Percentiles rank a stretch among this genome's conserved stretches.
Conservation (phyloP, 2,888 invertebrate genomes). For the Notocelia uddmanniana region DNA sequence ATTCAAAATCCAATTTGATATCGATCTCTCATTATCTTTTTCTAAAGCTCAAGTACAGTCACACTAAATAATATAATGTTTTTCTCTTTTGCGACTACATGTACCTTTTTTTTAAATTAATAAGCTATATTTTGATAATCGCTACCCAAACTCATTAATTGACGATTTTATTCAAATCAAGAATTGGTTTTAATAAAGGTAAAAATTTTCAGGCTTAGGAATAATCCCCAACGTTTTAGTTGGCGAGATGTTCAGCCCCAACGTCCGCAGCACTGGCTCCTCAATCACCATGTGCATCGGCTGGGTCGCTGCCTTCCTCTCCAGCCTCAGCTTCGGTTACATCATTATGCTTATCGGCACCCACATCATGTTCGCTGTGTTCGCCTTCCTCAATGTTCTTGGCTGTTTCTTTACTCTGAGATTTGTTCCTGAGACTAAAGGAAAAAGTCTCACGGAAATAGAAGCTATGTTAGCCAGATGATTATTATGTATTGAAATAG, state of each 20-base stretch:
- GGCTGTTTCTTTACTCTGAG: constrained; percentile 54
- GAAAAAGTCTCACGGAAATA: constrained; percentile 57
- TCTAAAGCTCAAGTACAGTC: too few species aligned
- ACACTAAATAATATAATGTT: too few species aligned
- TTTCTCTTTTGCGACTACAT: neutral
- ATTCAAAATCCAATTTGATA: too few species aligned
- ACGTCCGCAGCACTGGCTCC: constrained; percentile 27
- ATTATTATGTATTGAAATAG: too few species aligned
- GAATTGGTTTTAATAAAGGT: neutral
- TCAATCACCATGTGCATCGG: constrained; percentile 15
- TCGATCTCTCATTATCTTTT: too few species aligned
- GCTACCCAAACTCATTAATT: neutral
- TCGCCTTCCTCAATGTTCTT: constrained; percentile 49
- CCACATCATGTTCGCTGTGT: constrained; percentile 55
- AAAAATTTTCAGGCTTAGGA: constrained; percentile 17
- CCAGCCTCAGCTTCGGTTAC: constrained; percentile 47
- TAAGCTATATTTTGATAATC: too few species aligned
- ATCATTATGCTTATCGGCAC: constrained; percentile 52
- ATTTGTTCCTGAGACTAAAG: constrained; percentile 62
- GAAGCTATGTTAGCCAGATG: constrained; percentile 55
- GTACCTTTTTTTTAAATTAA: too few species aligned
- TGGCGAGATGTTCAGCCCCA: constrained; percentile 32
- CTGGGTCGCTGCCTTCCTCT: neutral
- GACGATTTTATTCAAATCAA: neutral
- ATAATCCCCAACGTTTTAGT: constrained; percentile 25